Evolutionary conservation across 1,140 invertebrate species (phyloP).

Genomic region (Drosophila fuyamai): DNA sequence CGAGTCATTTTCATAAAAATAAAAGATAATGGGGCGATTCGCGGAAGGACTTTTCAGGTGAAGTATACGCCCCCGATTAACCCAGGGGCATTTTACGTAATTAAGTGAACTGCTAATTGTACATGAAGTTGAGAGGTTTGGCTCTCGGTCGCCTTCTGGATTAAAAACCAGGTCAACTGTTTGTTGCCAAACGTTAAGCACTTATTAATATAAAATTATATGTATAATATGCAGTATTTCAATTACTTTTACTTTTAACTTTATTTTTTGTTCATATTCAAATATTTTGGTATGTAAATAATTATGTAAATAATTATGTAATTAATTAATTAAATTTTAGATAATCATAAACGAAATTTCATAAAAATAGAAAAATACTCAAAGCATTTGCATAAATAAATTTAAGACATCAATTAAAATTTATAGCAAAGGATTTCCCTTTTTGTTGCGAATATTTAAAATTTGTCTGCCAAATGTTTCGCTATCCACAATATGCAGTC

Average conservation of each 20-base stretch:
- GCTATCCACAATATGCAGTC: neutral
- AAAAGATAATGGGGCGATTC: constrained; percentile 33
- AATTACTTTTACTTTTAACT: no score
- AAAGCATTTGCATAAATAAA: neutral
- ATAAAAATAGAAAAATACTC: neutral
- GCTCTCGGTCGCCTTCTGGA: neutral
- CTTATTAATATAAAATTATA: no score
- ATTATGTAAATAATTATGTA: no score
- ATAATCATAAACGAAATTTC: no score
- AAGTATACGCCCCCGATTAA: constrained; percentile 64
- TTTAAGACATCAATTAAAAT: neutral
- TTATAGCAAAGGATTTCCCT: constrained; percentile 2
- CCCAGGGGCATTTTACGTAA: constrained; percentile 67
- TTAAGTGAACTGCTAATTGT: constrained; percentile 75
- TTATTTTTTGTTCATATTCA: no score
- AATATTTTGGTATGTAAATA: no score
- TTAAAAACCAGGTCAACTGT: constrained; percentile 5
- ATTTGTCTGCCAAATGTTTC: neutral
- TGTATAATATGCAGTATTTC: no score
- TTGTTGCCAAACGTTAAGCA: constrained; percentile 1
- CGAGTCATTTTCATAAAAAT: constrained; percentile 47
- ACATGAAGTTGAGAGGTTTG: constrained; percentile 8
- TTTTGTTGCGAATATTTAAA: constrained; percentile 5
- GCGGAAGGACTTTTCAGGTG: constrained; percentile 52
- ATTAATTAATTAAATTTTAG: no score